Evolutionary conservation across 2,888 invertebrate species (phyloP).

Genomic region (Aromia moschata): DNA sequence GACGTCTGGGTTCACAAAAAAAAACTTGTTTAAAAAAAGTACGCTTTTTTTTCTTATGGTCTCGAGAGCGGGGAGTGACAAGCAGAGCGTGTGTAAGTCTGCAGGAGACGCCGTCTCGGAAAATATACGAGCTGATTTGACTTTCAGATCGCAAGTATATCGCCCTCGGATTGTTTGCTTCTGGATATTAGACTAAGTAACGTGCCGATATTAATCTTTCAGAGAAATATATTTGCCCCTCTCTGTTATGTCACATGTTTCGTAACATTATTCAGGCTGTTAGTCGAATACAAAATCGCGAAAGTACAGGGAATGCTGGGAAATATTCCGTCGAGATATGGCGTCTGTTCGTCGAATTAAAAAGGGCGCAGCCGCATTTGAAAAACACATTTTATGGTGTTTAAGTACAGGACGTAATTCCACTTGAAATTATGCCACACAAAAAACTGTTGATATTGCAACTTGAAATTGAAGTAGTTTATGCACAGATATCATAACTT

Average conservation of each 20-base stretch:
- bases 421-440: too few species aligned
- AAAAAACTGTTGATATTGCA: too few species aligned
- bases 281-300: neutral
- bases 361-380: too few species aligned
- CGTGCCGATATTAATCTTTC: constrained; percentile 51
- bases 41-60: constrained; percentile 34
- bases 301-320: too few species aligned
- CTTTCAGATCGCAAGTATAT: constrained; percentile 52
- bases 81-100: constrained; percentile 47
- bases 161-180: constrained; percentile 50
- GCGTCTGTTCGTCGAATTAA: too few species aligned
- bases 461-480: too few species aligned
- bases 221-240: constrained; percentile 40
- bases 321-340: too few species aligned
- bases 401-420: too few species aligned
- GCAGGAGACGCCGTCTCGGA: constrained; percentile 42
- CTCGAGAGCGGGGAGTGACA: constrained; percentile 41
- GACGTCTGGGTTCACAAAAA: constrained; percentile 2
- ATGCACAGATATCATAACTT: too few species aligned
- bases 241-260: constrained; percentile 26
- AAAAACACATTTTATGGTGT: too few species aligned
- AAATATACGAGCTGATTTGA: constrained; percentile 53
- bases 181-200: constrained; percentile 52
- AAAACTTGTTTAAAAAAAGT: constrained; percentile 21
- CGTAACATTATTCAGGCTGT: constrained; percentile 12